Evolutionary conservation across 2,797 vertebrate genomes (phyloP).

Genomic region (Emydoidea blandingii): DNA sequence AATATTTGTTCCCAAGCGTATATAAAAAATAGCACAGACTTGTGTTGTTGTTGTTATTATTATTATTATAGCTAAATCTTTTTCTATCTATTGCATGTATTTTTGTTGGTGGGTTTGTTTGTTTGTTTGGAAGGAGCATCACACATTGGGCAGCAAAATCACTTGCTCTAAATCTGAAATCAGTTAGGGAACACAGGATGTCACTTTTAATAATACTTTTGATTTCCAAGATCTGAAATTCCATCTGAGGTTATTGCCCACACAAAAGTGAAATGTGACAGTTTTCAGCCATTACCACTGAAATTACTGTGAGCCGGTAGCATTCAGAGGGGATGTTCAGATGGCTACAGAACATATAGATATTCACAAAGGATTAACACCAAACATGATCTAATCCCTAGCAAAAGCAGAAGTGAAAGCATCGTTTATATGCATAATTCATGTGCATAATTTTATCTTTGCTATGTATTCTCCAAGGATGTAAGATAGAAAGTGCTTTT

Average conservation of each 20-base stretch:
- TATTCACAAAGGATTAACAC: constrained; percentile 65
- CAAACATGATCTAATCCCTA: constrained; percentile 75
- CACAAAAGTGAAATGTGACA: fast-evolving
- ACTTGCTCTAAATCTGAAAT: fast-evolving
- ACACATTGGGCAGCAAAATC: not conserved
- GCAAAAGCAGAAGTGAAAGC: constrained; percentile 78
- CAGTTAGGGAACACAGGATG: not conserved
- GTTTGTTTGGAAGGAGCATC: not conserved
- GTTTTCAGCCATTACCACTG: not conserved
- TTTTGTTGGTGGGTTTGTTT: not conserved
- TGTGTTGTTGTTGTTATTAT: not conserved
- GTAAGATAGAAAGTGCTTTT: constrained; percentile 69
- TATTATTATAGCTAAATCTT: not conserved
- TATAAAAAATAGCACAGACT: not conserved
- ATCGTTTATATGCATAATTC: constrained; percentile 75
- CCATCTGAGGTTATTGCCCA: not conserved
- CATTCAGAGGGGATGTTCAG: constrained; percentile 19
- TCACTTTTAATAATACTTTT: fast-evolving
- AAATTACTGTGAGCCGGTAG: not conserved
- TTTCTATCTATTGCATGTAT: not conserved
- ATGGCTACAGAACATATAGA: not conserved
- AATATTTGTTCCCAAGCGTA: not conserved
- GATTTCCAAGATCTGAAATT: not conserved
- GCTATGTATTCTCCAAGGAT: constrained; percentile 50
- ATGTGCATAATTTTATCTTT: constrained; percentile 70